Evolutionary conservation across 2,888 invertebrate species (phyloP).

Genomic region (Achlya flavicornis): DNA sequence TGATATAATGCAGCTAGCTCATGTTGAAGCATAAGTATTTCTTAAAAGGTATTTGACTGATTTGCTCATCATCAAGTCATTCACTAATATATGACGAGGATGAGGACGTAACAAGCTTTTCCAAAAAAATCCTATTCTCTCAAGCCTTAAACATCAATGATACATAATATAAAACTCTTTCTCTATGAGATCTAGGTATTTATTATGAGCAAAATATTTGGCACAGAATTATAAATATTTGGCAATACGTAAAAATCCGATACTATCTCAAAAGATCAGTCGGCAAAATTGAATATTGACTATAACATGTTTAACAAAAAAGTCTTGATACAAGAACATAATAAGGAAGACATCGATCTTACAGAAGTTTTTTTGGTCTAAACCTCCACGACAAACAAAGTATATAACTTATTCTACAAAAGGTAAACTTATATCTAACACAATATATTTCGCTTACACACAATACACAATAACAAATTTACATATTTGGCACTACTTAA

Average conservation of each 20-base stretch:
- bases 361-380: neutral
- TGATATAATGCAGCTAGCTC: no score
- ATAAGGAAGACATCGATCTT: slow-evolving; percentile 2
- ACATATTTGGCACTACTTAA: slow-evolving; percentile 5
- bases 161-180: slow-evolving; percentile 23
- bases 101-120: neutral
- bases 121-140: neutral
- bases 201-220: slow-evolving; percentile 46
- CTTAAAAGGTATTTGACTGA: no score
- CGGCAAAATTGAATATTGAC: neutral
- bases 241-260: slow-evolving; percentile 14
- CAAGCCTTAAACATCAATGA: slow-evolving; percentile 9
- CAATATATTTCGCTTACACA: neutral
- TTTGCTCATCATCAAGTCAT: no score
- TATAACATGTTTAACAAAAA: neutral
- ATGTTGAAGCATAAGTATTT: no score
- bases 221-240: slow-evolving; percentile 32
- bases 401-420: neutral
- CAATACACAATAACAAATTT: neutral
- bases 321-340: slow-evolving; percentile 8
- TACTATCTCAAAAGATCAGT: neutral
- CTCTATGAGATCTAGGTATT: slow-evolving; percentile 31
- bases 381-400: neutral
- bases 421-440: neutral
- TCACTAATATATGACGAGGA: neutral